Evolutionary conservation across 2,113 vertebrate species (phyloP), one percentile per base, ranked within the genome.

Genomic region (Reinhardtius hippoglossoides): DNA sequence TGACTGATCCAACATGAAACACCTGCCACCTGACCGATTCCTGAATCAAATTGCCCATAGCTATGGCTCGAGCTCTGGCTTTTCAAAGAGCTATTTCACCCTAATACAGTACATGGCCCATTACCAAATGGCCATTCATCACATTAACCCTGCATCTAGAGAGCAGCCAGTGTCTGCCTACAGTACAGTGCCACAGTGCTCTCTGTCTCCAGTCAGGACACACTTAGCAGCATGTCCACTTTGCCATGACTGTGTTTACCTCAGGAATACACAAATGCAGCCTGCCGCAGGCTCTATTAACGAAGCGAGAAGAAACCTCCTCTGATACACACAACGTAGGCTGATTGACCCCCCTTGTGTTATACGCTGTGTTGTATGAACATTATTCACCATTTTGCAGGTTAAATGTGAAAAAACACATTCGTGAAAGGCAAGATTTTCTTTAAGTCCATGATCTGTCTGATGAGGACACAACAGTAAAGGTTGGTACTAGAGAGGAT

Each of bases 51-150:
- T 89, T 70, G 85, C 64, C 86, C 89, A 79, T 74, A 89, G 78
- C 86, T 84, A 81, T 64, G n/a, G 71, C 84, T 87, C 67, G 8
- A 85, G 64, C 71, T 80, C n/a, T 15, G 83, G 89, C 84, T 92
- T 91, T 93, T 93, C 89, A 84, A 92, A 80, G 72, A 83, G 67
- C 74, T 71, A 72, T 86, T 92, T 86, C 56, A 69, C 74, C 77
- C 77, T 89, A 92, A 91, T 92, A 90, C 61, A 44, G 61, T 44
- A 37, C 89, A 92, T 91, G 91, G 87, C 84, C 90, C 89, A 92
- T 92, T 92, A 93, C 81, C 89, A 92, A 87, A 89, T 46, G 65
- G 70, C 77, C 72, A 91, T 94, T 86, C 83, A 91, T 94, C 91
- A 93, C 83, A 75, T 80, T 67, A 75, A 72, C 76, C 79, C 62